A percentile compares a stretch with the other conserved stretches of the same genome.
Conservation (phyloP, 2,113 vertebrate genomes). For the zebrafish (Danio rerio) region DNA sequence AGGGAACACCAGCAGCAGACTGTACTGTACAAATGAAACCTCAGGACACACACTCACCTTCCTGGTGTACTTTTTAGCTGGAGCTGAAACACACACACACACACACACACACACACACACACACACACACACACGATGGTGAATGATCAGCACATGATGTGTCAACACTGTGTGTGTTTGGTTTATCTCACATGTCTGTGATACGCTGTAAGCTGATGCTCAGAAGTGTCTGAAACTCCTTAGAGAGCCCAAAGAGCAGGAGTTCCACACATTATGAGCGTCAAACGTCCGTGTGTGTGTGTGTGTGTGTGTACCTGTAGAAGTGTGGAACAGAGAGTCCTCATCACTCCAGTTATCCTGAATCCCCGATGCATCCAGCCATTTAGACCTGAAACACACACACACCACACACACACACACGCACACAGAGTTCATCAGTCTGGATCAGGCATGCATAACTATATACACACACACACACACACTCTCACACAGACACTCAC, state of each 20-base stretch:
- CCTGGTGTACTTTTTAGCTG: not conserved
- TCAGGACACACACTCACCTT: not conserved
- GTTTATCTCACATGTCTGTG: not conserved
- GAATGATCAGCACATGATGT: not conserved
- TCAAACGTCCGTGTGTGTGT: too few relatives aligned
- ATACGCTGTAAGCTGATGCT: too few relatives aligned
- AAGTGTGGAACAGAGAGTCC: slow-evolving; percentile 19
- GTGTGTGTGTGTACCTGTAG: slow-evolving; percentile 4
- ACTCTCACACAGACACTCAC: not conserved
- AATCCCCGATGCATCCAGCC: slow-evolving; percentile 48
- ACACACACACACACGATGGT: not conserved
- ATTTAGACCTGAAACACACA: slow-evolving; percentile 57
- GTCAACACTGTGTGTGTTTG: not conserved
- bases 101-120: not conserved
- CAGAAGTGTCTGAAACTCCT: too few relatives aligned
- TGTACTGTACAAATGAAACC: too few relatives aligned
- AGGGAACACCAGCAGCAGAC: too few relatives aligned
- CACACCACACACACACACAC: not conserved
- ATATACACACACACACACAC: not conserved
- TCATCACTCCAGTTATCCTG: slow-evolving; percentile 66
- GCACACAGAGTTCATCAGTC: not conserved
- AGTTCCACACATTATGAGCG: too few relatives aligned
- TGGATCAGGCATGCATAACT: not conserved
- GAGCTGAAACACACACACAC: not conserved
- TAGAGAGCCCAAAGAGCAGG: too few relatives aligned